Conservation (phyloP, 2,888 invertebrate species). For the Lasioglossum zephyrum region DNA sequence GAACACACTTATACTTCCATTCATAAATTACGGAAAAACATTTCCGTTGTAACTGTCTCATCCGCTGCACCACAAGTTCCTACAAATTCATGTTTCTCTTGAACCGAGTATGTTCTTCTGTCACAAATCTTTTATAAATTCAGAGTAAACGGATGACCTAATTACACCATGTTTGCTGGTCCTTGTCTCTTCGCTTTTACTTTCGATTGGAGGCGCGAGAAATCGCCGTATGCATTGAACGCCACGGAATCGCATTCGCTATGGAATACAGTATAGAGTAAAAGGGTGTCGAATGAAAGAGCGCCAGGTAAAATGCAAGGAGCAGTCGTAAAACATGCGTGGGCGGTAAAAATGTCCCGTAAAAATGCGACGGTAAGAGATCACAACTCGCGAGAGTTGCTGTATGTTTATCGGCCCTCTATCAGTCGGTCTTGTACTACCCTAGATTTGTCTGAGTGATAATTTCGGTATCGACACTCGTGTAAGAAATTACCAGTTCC, state of each 20-base stretch:
- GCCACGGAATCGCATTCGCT: background rate
- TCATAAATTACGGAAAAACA: background rate
- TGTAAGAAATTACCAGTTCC: constrained; percentile 3
- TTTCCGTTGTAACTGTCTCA: background rate
- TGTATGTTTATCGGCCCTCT: constrained; percentile 44
- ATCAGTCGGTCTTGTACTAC: background rate
- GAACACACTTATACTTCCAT: background rate
- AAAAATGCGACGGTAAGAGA: constrained; percentile 6
- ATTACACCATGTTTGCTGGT: background rate
- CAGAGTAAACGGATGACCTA: background rate
- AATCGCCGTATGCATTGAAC: background rate
- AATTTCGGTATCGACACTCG: constrained; percentile 48
- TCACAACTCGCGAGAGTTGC: constrained; percentile 7
- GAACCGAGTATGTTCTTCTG: background rate
- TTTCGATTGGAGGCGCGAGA: background rate
- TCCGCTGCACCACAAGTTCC: background rate
- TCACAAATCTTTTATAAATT: background rate
- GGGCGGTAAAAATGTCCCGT: constrained; percentile 24
- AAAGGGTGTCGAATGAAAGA: background rate
- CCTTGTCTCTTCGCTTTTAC: background rate
- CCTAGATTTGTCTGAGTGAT: constrained; percentile 38
- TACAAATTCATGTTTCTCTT: background rate
- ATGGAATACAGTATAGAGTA: background rate
- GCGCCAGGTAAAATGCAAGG: constrained; percentile 1
- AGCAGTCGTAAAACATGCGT: constrained; percentile 19